Base-by-base conservation (phyloP, 2,888 invertebrate genomes). In the Cryptocephalus primarius region DNA sequence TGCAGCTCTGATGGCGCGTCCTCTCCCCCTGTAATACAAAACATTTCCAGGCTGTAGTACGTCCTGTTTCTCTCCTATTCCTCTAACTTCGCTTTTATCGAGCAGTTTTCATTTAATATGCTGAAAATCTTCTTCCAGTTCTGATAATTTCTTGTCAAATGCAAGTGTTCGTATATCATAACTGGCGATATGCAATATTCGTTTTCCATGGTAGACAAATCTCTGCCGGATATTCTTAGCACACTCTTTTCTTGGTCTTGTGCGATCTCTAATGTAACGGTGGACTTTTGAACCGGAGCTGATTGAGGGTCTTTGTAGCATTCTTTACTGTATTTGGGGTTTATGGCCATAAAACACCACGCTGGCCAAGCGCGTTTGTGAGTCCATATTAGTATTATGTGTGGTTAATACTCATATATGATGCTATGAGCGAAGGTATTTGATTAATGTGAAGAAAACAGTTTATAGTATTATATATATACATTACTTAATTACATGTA, bases 231-330 rank as follows among this genome's bases (percentile, higher is more conserved):
- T 11, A 39, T 39, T 39, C 39, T 9, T 39, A 39, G 39, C 39
- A 39, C 39, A 8, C 39, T 39, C 39, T 39, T n/a, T 39, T 39
- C 39, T 39, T 39, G 12, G 39, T 39, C 39, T 39, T 39, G 39
- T 39, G 8, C 9, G 39, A 8, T 39, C 39, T n/a, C 39, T 39
- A 39, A n/a, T 11, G 39, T 39, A 39, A 39, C 12, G 39, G 39
- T n/a, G 39, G 39, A 39, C 39, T 39, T 8, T 39, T 39, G 39
- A 39, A 39, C 39, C 39, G 8, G 11, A n/a, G 39, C 11, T 8
- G 39, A 39, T 13, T 39, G 39, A 11, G 39, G 8, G 11, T 11
- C 8, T 9, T 39, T 8, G 39, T 39, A 39, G n/a, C 39, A 39
- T 11, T 39, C 11, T 39, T 39, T n/a, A 39, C 11, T 39, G 39